Percentiles rank a stretch among this genome's conserved stretches.
Conservation (phyloP, 2,797 vertebrate species). For the Heterohyrax brucei region DNA sequence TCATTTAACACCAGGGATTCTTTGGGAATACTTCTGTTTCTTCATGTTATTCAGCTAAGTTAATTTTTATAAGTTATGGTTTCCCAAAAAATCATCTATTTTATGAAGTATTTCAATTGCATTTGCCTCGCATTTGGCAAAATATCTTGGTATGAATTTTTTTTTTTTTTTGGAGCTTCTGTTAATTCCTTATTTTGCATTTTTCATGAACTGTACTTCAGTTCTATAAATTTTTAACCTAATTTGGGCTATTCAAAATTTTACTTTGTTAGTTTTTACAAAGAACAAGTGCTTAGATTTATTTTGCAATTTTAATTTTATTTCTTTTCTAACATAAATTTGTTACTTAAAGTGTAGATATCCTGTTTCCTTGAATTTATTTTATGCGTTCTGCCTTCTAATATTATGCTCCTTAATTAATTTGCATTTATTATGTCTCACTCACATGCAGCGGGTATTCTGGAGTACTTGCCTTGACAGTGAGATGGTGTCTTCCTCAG, state of each 20-base stretch:
- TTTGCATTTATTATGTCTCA: not conserved
- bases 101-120: not conserved
- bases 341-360: not conserved
- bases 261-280: not conserved
- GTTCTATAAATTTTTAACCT: not conserved
- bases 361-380: not conserved
- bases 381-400: not conserved
- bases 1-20: not conserved
- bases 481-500: too few species aligned
- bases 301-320: not conserved
- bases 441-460: not conserved
- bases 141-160: not conserved
- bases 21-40: not conserved
- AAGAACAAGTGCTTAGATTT: not conserved
- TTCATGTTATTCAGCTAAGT: not conserved
- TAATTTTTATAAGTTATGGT: not conserved
- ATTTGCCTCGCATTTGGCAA: not conserved
- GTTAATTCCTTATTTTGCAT: not conserved
- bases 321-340: not conserved
- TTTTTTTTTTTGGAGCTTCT: not conserved
- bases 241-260: not conserved
- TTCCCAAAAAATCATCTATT: not conserved
- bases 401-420: not conserved
- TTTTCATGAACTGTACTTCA: not conserved
- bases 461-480: not conserved